phyloP scores from a whole-genome alignment of 2,113 vertebrate genomes.

The Rhynchomys soricoides region DNA sequence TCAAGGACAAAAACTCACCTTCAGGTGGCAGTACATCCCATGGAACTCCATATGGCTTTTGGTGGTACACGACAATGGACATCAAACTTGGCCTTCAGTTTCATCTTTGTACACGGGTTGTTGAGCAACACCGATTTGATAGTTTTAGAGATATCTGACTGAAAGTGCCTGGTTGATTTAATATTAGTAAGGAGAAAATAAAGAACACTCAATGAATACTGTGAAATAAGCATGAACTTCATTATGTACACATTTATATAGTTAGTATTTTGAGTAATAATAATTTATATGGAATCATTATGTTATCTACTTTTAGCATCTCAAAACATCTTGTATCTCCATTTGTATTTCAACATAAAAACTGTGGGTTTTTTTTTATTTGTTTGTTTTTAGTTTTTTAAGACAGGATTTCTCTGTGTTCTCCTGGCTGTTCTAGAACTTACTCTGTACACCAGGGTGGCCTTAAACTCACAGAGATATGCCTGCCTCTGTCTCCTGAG shows the following conservation, averaged over 20 bases:
- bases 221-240: constrained; percentile 46
- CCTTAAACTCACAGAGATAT: background rate
- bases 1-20: no score
- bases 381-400: background rate
- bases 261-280: background rate
- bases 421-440: background rate
- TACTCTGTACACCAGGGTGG: background rate
- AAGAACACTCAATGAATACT: background rate
- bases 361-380: background rate
- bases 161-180: background rate
- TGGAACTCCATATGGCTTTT: no score
- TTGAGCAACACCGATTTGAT: background rate
- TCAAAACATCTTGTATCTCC: background rate
- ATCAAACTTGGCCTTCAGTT: background rate
- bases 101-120: background rate
- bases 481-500: background rate
- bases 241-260: background rate
- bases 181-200: background rate
- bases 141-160: background rate
- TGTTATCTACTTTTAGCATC: background rate
- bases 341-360: constrained; percentile 4
- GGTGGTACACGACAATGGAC: no score
- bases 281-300: background rate
- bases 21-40: no score
- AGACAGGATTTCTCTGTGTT: background rate